These are phyloP conservation scores for Leptogaster cylindrica DNA, from an alignment of 2,888 invertebrate species.

Conservation along the genomic window DNA sequence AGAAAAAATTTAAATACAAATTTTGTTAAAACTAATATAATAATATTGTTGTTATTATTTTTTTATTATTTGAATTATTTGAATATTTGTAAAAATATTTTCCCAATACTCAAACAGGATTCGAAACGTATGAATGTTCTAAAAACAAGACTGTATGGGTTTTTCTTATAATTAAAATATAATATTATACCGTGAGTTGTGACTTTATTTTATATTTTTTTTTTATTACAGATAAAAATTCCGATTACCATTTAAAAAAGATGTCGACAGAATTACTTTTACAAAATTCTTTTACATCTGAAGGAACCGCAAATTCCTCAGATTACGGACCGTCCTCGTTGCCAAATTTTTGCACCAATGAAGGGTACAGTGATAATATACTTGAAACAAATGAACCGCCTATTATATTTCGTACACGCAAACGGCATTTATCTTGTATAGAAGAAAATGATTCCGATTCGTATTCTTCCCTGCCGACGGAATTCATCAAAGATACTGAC, in stretches of 20 bases:
- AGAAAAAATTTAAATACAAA: too few relatives aligned
- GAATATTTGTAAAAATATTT: too few relatives aligned
- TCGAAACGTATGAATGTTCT: too few relatives aligned
- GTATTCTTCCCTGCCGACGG: slow-evolving; percentile 57
- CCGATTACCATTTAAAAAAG: too few relatives aligned
- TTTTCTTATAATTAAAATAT: too few relatives aligned
- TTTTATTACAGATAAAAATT: too few relatives aligned
- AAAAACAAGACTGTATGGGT: too few relatives aligned
- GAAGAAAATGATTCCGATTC: slow-evolving; percentile 61
- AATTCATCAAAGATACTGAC: slow-evolving; percentile 58
- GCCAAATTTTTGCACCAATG: slow-evolving; percentile 30
- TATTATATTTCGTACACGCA: slow-evolving; percentile 56
- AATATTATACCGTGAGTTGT: too few relatives aligned
- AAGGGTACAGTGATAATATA: slow-evolving; percentile 17
- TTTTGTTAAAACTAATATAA: too few relatives aligned
- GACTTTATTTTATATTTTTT: too few relatives aligned
- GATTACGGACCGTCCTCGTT: slow-evolving; percentile 48
- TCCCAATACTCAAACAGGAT: too few relatives aligned
- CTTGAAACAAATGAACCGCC: slow-evolving; percentile 50
- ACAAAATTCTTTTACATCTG: slow-evolving; percentile 49
- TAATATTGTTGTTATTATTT: background rate
- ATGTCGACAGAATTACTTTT: slow-evolving; percentile 46
- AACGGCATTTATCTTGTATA: slow-evolving; percentile 60
- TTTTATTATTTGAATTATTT: background rate
- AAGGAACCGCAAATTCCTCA: slow-evolving; percentile 49